Percentiles rank a stretch among this genome's conserved stretches.
phyloP scores from a whole-genome alignment of 2,797 vertebrate genomes.

The Chromobotia macracanthus region DNA sequence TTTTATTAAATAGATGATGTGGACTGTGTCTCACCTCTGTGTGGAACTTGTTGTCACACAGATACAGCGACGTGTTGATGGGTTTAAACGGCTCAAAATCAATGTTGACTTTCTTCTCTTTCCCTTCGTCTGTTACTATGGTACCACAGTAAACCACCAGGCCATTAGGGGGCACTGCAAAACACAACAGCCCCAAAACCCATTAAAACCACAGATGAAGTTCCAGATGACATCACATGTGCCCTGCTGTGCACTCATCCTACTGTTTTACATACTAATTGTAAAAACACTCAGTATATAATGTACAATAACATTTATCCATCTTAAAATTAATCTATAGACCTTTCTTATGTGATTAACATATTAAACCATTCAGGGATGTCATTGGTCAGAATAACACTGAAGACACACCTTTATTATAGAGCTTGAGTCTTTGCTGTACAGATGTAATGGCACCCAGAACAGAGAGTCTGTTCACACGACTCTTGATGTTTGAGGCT shows the following conservation, averaged over 20 bases:
- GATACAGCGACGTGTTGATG: conserved; percentile 99
- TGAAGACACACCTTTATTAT: conserved; percentile 89
- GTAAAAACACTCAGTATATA: no score
- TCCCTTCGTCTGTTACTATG: conserved; percentile 99
- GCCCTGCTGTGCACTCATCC: no score
- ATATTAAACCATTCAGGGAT: no score
- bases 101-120: conserved; percentile 99
- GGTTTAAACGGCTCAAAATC: conserved; percentile 99
- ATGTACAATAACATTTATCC: no score
- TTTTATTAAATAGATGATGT: conserved; percentile 57
- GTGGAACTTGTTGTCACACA: conserved; percentile 99
- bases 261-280: no score
- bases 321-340: no score
- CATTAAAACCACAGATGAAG: background rate
- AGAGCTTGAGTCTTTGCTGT: conserved; percentile 99
- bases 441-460: conserved; percentile 99
- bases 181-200: background rate
- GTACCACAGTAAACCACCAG: conserved; percentile 99
- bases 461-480: conserved; percentile 98
- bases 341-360: no score
- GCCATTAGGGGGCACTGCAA: conserved; percentile 96
- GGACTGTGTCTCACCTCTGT: conserved; percentile 85
- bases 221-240: background rate
- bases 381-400: background rate
- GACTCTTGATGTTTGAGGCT: conserved; percentile 97